A percentile compares a stretch with the other conserved stretches of the same genome.
Evolutionary conservation across 2,888 invertebrate genomes (phyloP).

Genomic region (Ennomos erosarius): DNA sequence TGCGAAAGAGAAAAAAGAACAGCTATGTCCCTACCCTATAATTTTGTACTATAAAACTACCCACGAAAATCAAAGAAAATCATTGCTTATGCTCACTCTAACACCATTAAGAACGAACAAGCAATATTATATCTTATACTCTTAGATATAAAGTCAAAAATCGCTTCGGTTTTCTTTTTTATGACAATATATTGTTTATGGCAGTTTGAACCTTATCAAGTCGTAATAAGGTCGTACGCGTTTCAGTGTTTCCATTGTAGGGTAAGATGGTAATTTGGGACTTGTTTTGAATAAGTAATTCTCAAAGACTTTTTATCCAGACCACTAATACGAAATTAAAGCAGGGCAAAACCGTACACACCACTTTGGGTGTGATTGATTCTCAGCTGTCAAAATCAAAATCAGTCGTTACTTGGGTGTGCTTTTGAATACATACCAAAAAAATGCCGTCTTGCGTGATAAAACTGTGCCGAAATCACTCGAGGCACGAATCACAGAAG

Average conservation of each 20-base stretch:
- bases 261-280: neutral
- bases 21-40: slow-evolving; percentile 37
- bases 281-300: slow-evolving; percentile 7
- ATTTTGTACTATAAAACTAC: slow-evolving; percentile 44
- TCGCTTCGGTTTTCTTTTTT: neutral
- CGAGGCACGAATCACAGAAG: too few species aligned
- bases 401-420: too few species aligned
- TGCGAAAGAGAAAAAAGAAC: slow-evolving; percentile 15
- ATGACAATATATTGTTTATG: neutral
- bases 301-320: too few species aligned
- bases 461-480: too few species aligned
- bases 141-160: neutral
- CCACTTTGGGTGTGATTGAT: too few species aligned
- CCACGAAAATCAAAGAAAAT: slow-evolving; percentile 46
- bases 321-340: too few species aligned
- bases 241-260: neutral
- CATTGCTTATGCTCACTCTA: slow-evolving; percentile 29
- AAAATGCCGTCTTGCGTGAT: too few species aligned
- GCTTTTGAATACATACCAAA: too few species aligned
- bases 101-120: slow-evolving; percentile 1
- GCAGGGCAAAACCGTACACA: too few species aligned
- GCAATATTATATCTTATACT: neutral
- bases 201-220: neutral
- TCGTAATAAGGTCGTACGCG: neutral
- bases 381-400: too few species aligned